phyloP scores from a whole-genome alignment of 2,797 vertebrate species.

The Coilia nasus region DNA sequence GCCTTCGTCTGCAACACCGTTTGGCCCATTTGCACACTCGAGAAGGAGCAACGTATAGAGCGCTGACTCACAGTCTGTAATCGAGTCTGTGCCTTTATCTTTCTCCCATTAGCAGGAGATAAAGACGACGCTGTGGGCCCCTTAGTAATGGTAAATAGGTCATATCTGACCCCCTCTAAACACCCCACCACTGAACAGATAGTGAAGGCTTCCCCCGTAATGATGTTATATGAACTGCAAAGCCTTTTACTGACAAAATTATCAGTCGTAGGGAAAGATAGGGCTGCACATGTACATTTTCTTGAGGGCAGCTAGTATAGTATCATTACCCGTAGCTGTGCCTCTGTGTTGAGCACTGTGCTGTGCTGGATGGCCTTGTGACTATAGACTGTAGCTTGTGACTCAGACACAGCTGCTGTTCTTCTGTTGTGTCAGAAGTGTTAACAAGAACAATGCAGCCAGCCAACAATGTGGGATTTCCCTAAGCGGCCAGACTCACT shows the following conservation, averaged over 20 bases:
- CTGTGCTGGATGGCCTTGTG: not conserved
- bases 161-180: not conserved
- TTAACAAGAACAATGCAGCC: not conserved
- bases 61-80: slow-evolving; percentile 17
- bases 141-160: not conserved
- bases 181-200: not conserved
- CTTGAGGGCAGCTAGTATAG: not conserved
- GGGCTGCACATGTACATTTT: not conserved
- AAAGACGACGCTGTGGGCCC: not conserved
- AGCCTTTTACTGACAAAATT: not conserved
- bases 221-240: not conserved
- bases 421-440: not conserved
- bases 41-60: not conserved
- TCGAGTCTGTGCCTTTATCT: not conserved
- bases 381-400: too few species aligned
- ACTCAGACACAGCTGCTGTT: not conserved
- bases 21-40: not conserved
- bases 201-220: not conserved
- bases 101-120: not conserved
- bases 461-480: not conserved
- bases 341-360: not conserved
- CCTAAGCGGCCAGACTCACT: not conserved
- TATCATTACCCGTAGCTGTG: not conserved
- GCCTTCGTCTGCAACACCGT: not conserved
- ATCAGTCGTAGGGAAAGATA: not conserved